Evolutionary conservation across 2,113 vertebrate species (phyloP), one percentile per base, ranked within the genome.

Genomic region (Alosa alosa): DNA sequence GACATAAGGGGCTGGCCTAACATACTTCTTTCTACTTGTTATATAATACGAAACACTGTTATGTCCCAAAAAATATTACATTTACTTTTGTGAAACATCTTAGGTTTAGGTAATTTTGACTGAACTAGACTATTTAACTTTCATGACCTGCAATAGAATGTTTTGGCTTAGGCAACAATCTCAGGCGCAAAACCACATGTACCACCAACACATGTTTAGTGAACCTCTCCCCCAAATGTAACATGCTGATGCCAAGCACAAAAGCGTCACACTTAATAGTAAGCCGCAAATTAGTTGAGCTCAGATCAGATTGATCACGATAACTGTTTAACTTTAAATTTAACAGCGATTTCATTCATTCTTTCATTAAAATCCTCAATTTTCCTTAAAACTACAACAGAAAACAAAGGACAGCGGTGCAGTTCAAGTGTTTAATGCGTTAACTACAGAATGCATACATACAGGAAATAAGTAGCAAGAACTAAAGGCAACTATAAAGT

Each of bases 391-490:
- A 72, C 9, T 72, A 31, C 64, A 72, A 72, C 22, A 72, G 31
- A 78, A 78, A 78, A 78, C 25, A 11, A 78, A 78, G 13, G 36
- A 50, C 64, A 86, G 36, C 44, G 86, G 82, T 95, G 92, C 92
- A 91, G 89, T 95, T 96, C 96, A 97, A 95, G 95, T 97, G 94
- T 96, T 94, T 96, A 97, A 97, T 98, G 96, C 95, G 95, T 94
- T 95, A 96, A 97, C 97, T 97, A 94, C 95, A 96, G 95, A 95
- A 96, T 97, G 96, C 96, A 96, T 94, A 98, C 96, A 96, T 97
- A 97, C 94, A 97, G 94, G 95, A 95, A 94, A 95, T 96, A 96
- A 96, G 95, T 96, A 96, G 96, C 96, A 96, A 94, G 94, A 97
- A 96, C 95, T 96, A 96, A 96, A 97, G 96, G 95, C 95, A 96